Base-by-base conservation (phyloP, 2,888 invertebrate species). In the Philhelius pedissequus region DNA sequence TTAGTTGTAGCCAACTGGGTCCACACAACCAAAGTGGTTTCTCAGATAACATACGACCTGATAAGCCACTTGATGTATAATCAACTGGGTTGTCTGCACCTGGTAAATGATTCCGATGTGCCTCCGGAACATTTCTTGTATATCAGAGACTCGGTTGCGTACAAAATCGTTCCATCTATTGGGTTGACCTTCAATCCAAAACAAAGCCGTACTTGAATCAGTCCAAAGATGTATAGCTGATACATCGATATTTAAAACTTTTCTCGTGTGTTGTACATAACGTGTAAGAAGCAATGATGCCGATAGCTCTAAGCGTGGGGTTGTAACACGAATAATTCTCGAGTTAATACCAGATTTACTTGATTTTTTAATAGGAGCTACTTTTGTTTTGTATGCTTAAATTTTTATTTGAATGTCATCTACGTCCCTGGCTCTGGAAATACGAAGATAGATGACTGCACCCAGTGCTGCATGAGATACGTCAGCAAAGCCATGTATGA, bases 1-100 rank as follows among this genome's bases (percentile, higher is more conserved):
- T 30, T 4, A 66, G 38, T 32, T 73, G 7, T 8, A 74, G 18
- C 74, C 62, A 79, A 27, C 45, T 22, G 1, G 79, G 73, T 25
- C 79, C 74, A 9, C 38, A 48, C 74, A 54, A 80, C 43, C 74
- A 80, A 13, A 80, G 18, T 1, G 11, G n/a, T n/a, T 30, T 58
- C 13, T 73, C 79, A 32, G 64, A 48, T 11, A 79, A 18, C 48
- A 73, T 54, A 15, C 32, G 45, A 0, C 64, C 70, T n/a, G 54
- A 77, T 11, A 27, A 15, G 6, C 70, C 54, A 7, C 54, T 60
- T 2, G 62, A 70, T 1, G 78, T 66, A 5, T 52, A 15, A 22
- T 73, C 79, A 13, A 45, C 73, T 38, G 62, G 74, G 20, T 69
- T 74, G 35, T 32, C 35, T 20, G 22, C 30, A 30, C 30, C 56